A percentile compares a stretch with the other conserved stretches of the same genome.
These are phyloP conservation scores for Medauroidea extradentata DNA, from an alignment of 1,140 invertebrate species.

Conservation along the genomic window DNA sequence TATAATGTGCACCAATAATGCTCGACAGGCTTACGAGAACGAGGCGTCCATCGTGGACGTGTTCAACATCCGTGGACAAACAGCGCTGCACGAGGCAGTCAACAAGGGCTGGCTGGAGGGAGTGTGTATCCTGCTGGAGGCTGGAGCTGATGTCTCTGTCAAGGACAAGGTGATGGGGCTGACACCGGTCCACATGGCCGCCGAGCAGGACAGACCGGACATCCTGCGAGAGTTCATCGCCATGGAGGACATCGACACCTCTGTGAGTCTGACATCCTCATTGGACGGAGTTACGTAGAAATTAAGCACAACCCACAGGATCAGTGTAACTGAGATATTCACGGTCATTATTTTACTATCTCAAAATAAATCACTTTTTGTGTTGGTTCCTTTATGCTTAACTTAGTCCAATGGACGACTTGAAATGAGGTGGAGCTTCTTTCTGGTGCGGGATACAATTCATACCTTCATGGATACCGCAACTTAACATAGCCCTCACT, in stretches of 20 bases:
- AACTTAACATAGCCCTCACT: too few species aligned
- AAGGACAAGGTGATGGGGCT: slow-evolving; percentile 51
- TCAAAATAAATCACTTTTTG: neutral
- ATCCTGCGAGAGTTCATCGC: slow-evolving; percentile 56
- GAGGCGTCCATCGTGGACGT: slow-evolving; percentile 36
- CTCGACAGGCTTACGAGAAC: slow-evolving; percentile 22
- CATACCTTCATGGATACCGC: too few species aligned
- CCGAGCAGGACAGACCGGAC: slow-evolving; percentile 53
- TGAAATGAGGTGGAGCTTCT: too few species aligned
- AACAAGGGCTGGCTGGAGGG: slow-evolving; percentile 46
- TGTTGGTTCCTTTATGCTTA: too few species aligned
- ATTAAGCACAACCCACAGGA: neutral
- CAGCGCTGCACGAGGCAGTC: slow-evolving; percentile 44
- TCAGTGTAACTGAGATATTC: too few species aligned
- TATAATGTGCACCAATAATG: too few species aligned
- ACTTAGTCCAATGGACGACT: too few species aligned
- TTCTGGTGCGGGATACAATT: too few species aligned
- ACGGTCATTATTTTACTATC: too few species aligned
- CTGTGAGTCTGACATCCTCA: neutral
- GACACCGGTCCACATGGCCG: slow-evolving; percentile 53
- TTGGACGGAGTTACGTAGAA: neutral
- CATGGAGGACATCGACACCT: slow-evolving; percentile 48
- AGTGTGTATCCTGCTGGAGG: slow-evolving; percentile 59
- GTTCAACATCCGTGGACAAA: slow-evolving; percentile 41
- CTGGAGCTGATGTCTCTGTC: slow-evolving; percentile 61